Percentiles rank a stretch among this genome's conserved stretches.
Evolutionary conservation across 2,888 invertebrate genomes (phyloP).

Genomic region (Dolomedes plantarius): DNA sequence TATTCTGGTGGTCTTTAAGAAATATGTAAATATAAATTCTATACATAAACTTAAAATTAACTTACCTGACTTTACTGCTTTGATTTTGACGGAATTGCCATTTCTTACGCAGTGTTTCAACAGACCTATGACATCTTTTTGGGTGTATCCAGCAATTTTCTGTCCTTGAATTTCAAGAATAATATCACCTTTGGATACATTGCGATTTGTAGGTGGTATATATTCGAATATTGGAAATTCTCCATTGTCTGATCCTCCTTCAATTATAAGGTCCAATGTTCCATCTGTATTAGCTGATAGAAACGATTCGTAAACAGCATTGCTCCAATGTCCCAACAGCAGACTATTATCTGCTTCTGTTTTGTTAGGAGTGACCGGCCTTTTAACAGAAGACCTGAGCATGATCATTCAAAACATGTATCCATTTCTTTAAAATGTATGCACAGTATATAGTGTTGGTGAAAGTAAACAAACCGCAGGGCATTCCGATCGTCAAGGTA

Average conservation of each 20-base stretch:
- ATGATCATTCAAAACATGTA: slow-evolving; percentile 73
- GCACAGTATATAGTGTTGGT: background rate
- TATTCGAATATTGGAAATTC: slow-evolving; percentile 77
- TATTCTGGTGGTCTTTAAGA: too few species aligned
- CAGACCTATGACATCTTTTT: slow-evolving; percentile 78
- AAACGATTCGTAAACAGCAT: slow-evolving; percentile 78
- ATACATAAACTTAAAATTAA: too few species aligned
- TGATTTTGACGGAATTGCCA: slow-evolving; percentile 79
- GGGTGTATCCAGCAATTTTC: slow-evolving; percentile 80
- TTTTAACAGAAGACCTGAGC: slow-evolving; percentile 76
- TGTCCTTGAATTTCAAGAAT: slow-evolving; percentile 80
- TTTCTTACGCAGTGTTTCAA: slow-evolving; percentile 77
- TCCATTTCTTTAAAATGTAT: slow-evolving; percentile 35
- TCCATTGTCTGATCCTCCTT: slow-evolving; percentile 79
- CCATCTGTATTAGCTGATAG: slow-evolving; percentile 78
- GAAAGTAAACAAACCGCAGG: slow-evolving; percentile 37
- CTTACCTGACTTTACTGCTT: slow-evolving; percentile 79
- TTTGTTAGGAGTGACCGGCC: slow-evolving; percentile 75
- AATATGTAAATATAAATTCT: too few species aligned
- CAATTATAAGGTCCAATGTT: slow-evolving; percentile 77
- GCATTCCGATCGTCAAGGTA: slow-evolving; percentile 25
- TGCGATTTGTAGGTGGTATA: slow-evolving; percentile 68
- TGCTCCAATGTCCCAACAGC: slow-evolving; percentile 77
- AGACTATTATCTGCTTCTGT: slow-evolving; percentile 41
- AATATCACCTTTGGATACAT: slow-evolving; percentile 76